Evolutionary conservation across 2,888 invertebrate genomes (phyloP).

Genomic region (Gnatocerus cornutus): DNA sequence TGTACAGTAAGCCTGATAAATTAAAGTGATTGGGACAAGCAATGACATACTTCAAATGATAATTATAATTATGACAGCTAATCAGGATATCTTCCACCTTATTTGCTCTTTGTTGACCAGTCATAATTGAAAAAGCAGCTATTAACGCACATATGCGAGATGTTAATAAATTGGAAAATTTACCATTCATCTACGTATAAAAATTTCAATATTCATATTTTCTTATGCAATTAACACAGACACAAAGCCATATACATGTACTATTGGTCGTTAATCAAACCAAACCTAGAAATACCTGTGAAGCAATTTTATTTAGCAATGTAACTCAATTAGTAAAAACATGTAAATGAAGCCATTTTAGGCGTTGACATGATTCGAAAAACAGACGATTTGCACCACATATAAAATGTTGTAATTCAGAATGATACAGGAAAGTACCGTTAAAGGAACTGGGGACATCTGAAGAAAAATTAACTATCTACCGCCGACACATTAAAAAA

Average conservation of each 20-base stretch:
- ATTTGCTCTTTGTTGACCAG: background rate
- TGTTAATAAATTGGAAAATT: slow-evolving; percentile 8
- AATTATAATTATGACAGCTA: too few relatives aligned
- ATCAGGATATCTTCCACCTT: background rate
- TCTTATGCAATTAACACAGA: slow-evolving; percentile 22
- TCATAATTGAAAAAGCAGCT: background rate
- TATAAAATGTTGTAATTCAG: slow-evolving; percentile 22
- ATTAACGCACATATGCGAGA: background rate
- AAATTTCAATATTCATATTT: slow-evolving; percentile 24
- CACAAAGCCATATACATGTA: slow-evolving; percentile 4
- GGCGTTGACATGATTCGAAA: slow-evolving; percentile 18
- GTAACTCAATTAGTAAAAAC: slow-evolving; percentile 30
- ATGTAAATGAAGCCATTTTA: slow-evolving; percentile 34
- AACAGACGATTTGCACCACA: slow-evolving; percentile 8
- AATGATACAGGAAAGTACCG: slow-evolving; percentile 22
- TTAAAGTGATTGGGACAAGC: too few relatives aligned
- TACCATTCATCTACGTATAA: background rate
- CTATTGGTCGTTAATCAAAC: slow-evolving; percentile 24
- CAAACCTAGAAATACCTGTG: slow-evolving; percentile 14
- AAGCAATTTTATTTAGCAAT: slow-evolving; percentile 16
- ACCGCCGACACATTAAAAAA: slow-evolving; percentile 30
- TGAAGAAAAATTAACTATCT: slow-evolving; percentile 34
- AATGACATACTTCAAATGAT: too few relatives aligned
- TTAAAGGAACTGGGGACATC: slow-evolving; percentile 33
- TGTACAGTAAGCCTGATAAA: too few relatives aligned